These are phyloP conservation scores for Ooceraea biroi DNA, from an alignment of 1,140 invertebrate genomes.

Conservation along the genomic window DNA sequence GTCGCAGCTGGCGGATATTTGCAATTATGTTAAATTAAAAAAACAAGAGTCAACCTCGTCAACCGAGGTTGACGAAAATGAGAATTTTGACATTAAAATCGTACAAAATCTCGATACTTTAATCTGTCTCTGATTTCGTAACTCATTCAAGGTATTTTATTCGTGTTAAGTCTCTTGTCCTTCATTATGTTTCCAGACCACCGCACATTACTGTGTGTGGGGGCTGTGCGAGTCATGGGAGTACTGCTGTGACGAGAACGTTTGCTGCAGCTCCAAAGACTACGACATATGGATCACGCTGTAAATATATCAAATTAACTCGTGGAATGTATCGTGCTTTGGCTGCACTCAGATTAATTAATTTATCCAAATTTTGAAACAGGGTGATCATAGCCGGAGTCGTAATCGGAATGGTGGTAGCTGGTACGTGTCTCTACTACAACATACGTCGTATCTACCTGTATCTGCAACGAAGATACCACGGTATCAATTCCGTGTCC, in stretches of 20 bases:
- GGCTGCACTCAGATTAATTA: not conserved
- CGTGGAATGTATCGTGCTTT: not conserved
- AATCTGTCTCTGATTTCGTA: not conserved
- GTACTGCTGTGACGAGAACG: constrained; percentile 65
- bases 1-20: not conserved
- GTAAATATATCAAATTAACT: constrained; percentile 52
- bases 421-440: constrained; percentile 43
- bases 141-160: not conserved
- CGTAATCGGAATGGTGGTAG: constrained; percentile 46
- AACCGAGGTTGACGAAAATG: no score
- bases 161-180: not conserved
- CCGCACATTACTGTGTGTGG: constrained; percentile 62
- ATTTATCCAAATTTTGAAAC: not conserved
- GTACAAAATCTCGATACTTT: not conserved
- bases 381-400: constrained; percentile 32
- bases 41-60: not conserved
- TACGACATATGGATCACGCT: constrained; percentile 29
- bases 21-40: not conserved
- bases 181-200: constrained; percentile 37
- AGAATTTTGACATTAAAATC: not conserved
- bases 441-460: constrained; percentile 26
- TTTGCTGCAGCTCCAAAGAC: constrained; percentile 55
- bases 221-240: constrained; percentile 53
- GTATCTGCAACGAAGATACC: constrained; percentile 25
- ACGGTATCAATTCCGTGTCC: constrained; percentile 12